Evolutionary conservation across 2,888 invertebrate genomes (phyloP), one percentile per base, ranked within the genome.

Genomic region (Drosophila neoperkinsi): DNA sequence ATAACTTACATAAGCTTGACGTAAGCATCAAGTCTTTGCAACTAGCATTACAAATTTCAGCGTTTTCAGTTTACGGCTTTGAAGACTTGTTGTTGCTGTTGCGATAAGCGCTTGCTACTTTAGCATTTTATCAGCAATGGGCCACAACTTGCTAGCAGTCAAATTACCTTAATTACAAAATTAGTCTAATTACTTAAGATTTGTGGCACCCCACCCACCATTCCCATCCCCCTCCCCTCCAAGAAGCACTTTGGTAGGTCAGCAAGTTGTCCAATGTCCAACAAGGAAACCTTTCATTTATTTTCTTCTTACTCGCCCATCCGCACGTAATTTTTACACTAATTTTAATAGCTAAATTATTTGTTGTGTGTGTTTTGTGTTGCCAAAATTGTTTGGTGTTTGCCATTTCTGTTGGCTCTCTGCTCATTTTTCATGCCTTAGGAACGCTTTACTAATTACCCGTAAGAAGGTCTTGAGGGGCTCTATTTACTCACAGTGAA

Each of bases 111-210:
- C 51, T 30, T 7, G 36, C 25, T 58, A 79, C 70, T 71, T 77
- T 80, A 72, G 71, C 77, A 83, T 82, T 73, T 82, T 82, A 83
- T 82, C 84, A 81, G 82, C 77, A 53, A 38, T 53, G 70, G 57
- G 66, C 74, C 81, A 73, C 77, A 71, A 74, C 67, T 74, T 53
- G 74, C 61, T 71, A 71, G 52, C 70, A 79, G 28, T 79, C 74
- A 79, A 84, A 80, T 84, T 78, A 85, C 74, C 83, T 83, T 82
- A 85, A 83, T 85, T 83, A 82, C 80, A 74, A 83, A 85, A 83
- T 83, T 82, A 83, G 83, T 85, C 80, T 78, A 83, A 83, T 83
- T 83, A 82, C 82, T 81, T 81, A 77, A 82, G 85, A 82, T 82
- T 82, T 84, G 73, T 73, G 68, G 31, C 38, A 57, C 46, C 25